Conservation (phyloP, 1,140 invertebrate genomes). For the Drosophila athabasca region DNA sequence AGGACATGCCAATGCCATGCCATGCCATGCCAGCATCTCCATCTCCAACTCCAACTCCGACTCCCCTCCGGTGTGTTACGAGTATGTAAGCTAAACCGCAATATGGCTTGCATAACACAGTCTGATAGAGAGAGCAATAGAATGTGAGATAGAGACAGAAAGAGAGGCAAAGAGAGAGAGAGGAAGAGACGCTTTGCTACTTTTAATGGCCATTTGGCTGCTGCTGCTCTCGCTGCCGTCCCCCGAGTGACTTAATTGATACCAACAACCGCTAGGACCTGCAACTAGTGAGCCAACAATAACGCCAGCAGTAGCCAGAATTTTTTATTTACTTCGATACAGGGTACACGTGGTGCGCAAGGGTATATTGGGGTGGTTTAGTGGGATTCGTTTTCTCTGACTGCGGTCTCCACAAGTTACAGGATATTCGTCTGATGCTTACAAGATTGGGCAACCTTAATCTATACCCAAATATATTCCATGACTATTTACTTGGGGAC, state of each 20-base stretch:
- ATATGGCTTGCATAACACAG: constrained; percentile 21
- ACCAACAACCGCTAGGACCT: constrained; percentile 36
- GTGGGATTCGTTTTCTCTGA: no score
- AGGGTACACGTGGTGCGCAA: no score
- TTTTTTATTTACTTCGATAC: constrained; percentile 3
- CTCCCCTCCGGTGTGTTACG: constrained; percentile 33
- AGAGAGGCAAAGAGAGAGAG: not conserved
- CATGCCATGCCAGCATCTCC: not conserved
- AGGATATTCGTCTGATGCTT: no score
- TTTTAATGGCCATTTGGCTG: constrained; percentile 51
- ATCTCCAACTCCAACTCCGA: not conserved
- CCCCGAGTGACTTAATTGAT: constrained; percentile 59
- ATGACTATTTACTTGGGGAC: no score
- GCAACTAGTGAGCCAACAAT: no score
- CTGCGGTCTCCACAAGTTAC: no score
- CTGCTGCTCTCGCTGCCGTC: constrained; percentile 24
- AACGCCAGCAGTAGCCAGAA: no score
- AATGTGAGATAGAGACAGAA: constrained; percentile 20
- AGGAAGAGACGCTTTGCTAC: constrained; percentile 21
- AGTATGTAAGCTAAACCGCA: constrained; percentile 71
- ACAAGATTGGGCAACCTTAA: no score
- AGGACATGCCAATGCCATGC: no score
- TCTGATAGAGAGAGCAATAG: not conserved
- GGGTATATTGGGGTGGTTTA: no score
- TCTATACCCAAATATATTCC: no score